Percentiles rank a stretch among this genome's conserved stretches.
Evolutionary conservation across 2,797 vertebrate genomes (phyloP).

Genomic region (Gadopsis marmoratus): DNA sequence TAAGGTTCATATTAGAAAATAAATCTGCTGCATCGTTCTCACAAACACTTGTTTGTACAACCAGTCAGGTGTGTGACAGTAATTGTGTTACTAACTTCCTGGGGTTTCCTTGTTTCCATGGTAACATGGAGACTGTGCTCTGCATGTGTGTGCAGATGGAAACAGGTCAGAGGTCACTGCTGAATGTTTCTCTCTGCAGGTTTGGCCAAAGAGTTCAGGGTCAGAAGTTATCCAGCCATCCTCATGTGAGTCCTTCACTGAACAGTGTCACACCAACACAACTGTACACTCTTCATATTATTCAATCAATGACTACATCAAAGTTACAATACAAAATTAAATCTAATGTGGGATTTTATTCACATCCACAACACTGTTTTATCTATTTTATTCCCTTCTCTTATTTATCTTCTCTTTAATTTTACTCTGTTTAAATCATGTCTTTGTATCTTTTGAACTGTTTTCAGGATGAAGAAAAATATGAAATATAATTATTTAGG

Average conservation of each 20-base stretch:
- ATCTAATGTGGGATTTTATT: no score
- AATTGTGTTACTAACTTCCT: neutral
- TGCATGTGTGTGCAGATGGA: neutral
- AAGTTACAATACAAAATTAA: no score
- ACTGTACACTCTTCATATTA: no score
- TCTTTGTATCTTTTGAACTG: neutral
- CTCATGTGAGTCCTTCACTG: conserved; percentile 88
- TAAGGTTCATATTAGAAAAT: no score
- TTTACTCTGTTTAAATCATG: no score
- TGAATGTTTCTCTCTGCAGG: conserved; percentile 78
- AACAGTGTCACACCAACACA: no score
- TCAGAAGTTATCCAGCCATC: conserved; percentile 93
- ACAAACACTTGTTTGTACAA: no score
- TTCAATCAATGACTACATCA: no score
- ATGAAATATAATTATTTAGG: conserved; percentile 92
- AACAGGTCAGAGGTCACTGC: neutral
- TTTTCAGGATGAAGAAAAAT: conserved; percentile 90
- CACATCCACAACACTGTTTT: no score
- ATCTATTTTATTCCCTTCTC: no score
- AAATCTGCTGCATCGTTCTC: no score
- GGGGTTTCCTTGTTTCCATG: neutral
- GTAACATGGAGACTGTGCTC: neutral
- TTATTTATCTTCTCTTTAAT: no score
- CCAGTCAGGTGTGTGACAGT: neutral
- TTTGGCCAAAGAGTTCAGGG: conserved; percentile 91